These are phyloP conservation scores for Nesoenas mayeri DNA, from an alignment of 2,113 vertebrate species.

Conservation along the genomic window DNA sequence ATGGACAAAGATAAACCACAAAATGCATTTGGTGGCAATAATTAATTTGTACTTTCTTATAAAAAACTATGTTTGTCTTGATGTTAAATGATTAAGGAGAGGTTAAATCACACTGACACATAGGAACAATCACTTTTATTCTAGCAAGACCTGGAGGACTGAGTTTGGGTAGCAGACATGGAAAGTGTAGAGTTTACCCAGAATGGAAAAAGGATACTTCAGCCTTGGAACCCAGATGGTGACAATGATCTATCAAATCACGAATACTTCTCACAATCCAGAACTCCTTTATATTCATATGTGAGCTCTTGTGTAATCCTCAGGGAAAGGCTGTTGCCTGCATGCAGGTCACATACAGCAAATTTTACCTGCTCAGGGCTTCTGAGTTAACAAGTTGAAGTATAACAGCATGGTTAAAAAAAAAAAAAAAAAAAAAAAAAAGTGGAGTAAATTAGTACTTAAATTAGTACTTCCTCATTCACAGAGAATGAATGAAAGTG, in stretches of 20 bases:
- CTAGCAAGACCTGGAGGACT: not conserved
- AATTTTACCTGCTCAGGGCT: not conserved
- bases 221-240: not conserved
- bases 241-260: not conserved
- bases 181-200: not conserved
- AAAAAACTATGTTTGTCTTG: not conserved
- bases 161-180: not conserved
- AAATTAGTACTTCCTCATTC: not conserved
- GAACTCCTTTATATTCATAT: not conserved
- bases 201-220: not conserved
- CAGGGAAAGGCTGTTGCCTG: not conserved
- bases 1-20: not conserved
- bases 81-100: not conserved
- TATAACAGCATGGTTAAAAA: not conserved
- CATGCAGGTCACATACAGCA: not conserved
- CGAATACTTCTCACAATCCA: not conserved
- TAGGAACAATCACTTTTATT: not conserved
- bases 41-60: not conserved
- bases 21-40: not conserved
- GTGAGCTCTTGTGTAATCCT: not conserved
- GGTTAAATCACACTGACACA: not conserved
- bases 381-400: not conserved
- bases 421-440: not conserved
- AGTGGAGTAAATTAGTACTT: not conserved
- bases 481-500: not conserved